Evolutionary conservation across 2,888 invertebrate species (phyloP).

Genomic region (Smittia aterrima): DNA sequence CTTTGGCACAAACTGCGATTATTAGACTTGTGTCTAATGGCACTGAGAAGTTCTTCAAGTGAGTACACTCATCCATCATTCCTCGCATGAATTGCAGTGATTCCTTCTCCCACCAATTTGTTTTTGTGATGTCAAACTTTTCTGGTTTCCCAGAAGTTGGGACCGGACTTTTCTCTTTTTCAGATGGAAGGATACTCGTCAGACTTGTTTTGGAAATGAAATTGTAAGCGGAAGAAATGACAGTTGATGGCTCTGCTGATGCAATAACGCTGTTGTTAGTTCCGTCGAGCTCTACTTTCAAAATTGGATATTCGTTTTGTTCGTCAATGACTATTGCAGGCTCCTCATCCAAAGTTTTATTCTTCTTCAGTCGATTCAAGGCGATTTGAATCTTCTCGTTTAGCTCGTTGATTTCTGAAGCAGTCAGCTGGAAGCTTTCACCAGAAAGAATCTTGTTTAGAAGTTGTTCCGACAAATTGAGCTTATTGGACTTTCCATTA

Average conservation of each 20-base stretch:
- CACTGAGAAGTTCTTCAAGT: constrained; percentile 86
- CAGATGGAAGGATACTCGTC: constrained; percentile 50
- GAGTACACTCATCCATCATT: constrained; percentile 98
- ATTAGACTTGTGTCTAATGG: constrained; percentile 86
- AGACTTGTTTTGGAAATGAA: constrained; percentile 49
- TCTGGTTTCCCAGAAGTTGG: constrained; percentile 43
- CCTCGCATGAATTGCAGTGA: constrained; percentile 93
- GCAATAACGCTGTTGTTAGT: no score
- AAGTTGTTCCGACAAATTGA: constrained; percentile 54
- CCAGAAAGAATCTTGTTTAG: constrained; percentile 55
- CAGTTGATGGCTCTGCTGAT: no score
- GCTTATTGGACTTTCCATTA: constrained; percentile 47
- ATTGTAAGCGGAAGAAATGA: constrained; percentile 38
- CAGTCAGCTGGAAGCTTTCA: constrained; percentile 55
- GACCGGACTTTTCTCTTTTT: constrained; percentile 42
- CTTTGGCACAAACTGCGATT: constrained; percentile 85
- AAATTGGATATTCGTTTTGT: no score
- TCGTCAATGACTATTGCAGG: constrained; percentile 30
- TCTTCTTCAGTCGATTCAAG: neutral
- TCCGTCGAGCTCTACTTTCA: no score
- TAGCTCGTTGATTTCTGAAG: constrained; percentile 56
- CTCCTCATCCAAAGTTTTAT: neutral
- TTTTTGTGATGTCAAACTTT: constrained; percentile 59
- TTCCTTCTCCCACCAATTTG: constrained; percentile 72
- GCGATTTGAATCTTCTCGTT: constrained; percentile 51